Percentiles rank a stretch among this genome's conserved stretches.
phyloP scores from a whole-genome alignment of 2,888 invertebrate genomes.

The Lasioglossum vierecki region DNA sequence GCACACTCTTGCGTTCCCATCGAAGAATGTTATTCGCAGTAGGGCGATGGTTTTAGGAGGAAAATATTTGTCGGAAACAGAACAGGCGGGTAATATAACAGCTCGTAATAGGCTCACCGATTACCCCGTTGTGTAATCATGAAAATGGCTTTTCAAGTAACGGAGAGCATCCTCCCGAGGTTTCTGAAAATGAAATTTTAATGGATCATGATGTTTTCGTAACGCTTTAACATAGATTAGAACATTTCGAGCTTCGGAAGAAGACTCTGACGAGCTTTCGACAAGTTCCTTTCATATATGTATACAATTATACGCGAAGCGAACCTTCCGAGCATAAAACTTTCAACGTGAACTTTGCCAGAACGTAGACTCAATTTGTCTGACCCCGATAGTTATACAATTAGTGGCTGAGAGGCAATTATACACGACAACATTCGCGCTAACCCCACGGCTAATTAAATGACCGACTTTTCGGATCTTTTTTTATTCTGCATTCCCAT shows the following conservation, averaged over 20 bases:
- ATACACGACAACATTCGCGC: neutral
- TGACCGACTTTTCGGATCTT: neutral
- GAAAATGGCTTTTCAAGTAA: constrained; percentile 5
- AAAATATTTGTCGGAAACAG: neutral
- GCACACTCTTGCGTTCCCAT: no score
- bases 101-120: neutral
- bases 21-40: neutral
- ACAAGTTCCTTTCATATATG: neutral
- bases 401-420: neutral
- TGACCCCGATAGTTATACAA: neutral
- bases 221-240: neutral
- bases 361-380: neutral
- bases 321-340: neutral
- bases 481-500: neutral
- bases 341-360: neutral
- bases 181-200: constrained; percentile 2
- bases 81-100: neutral
- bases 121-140: constrained; percentile 7
- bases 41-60: neutral
- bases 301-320: neutral
- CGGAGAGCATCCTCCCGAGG: neutral
- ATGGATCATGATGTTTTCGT: neutral
- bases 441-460: no score
- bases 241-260: neutral
- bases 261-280: neutral